A percentile compares a stretch with the other conserved stretches of the same genome.
phyloP scores from a whole-genome alignment of 2,888 invertebrate genomes.

The Caenorhabditis virilis region DNA sequence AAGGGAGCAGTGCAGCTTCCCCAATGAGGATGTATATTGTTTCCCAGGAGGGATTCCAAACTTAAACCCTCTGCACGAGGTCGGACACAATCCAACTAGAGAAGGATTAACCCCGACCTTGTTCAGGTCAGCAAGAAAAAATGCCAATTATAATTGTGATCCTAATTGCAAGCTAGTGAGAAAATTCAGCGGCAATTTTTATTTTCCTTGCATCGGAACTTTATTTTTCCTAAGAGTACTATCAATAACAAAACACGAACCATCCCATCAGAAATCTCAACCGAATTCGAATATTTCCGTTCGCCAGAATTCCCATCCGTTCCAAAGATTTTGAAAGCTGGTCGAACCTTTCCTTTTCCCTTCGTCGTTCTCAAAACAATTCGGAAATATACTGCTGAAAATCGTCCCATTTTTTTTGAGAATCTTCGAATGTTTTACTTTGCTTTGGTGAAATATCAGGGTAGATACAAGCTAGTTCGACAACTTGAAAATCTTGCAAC shows the following conservation, averaged over 20 bases:
- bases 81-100: no score
- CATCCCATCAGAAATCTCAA: conserved; percentile 2
- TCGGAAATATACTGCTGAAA: conserved; percentile 14
- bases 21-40: no score
- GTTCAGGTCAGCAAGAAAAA: no score
- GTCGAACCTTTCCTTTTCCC: conserved; percentile 28
- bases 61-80: no score
- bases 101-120: no score
- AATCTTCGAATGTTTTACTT: conserved; percentile 1
- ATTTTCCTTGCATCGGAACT: no score
- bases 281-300: conserved; percentile 17
- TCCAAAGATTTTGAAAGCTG: conserved; percentile 37
- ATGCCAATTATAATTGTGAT: no score
- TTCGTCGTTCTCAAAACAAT: conserved; percentile 13
- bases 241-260: conserved; percentile 10
- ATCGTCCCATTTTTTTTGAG: no score
- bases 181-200: no score
- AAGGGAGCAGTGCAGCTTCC: no score
- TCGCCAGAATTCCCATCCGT: conserved; percentile 31
- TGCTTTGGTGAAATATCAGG: conserved; percentile 67
- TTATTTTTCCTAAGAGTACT: neutral
- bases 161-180: no score
- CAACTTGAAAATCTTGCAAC: conserved; percentile 45
- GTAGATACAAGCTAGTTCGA: conserved; percentile 69
- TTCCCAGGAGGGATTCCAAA: no score